phyloP scores from a whole-genome alignment of 1,140 invertebrate species.

The Lethrus apterus region DNA sequence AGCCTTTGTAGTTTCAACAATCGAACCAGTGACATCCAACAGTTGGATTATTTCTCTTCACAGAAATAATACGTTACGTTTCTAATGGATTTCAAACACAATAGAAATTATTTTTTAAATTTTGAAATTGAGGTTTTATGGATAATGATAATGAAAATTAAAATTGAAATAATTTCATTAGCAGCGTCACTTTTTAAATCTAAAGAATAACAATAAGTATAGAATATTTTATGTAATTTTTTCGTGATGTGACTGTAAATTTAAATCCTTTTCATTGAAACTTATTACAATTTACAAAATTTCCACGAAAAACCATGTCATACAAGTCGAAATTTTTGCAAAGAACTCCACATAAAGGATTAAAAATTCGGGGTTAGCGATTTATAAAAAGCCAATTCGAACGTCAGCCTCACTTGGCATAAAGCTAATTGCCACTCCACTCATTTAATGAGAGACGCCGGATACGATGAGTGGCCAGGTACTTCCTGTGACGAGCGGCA shows the following conservation, averaged over 20 bases:
- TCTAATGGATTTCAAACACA: not conserved
- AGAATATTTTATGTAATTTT: too few species aligned
- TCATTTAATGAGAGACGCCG: slow-evolving; percentile 22
- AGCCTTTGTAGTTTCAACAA: slow-evolving; percentile 5
- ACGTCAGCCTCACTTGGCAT: slow-evolving; percentile 9
- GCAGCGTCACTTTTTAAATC: not conserved
- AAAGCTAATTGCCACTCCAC: slow-evolving; percentile 17
- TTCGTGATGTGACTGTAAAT: too few species aligned
- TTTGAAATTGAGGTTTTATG: not conserved
- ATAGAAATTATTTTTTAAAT: not conserved
- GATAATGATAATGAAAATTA: not conserved
- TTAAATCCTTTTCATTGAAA: not conserved
- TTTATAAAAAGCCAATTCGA: not conserved
- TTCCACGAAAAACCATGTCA: not conserved
- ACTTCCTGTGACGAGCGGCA: slow-evolving; percentile 24
- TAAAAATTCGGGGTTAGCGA: not conserved
- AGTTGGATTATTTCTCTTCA: too few species aligned
- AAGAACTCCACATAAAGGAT: not conserved
- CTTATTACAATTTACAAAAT: not conserved
- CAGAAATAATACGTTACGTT: not conserved
- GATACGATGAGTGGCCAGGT: slow-evolving; percentile 24
- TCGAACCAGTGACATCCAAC: not conserved
- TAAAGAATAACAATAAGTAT: not conserved
- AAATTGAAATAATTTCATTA: not conserved
- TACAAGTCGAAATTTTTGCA: not conserved